Base-by-base conservation (phyloP, 2,888 invertebrate genomes). In the Dorcus parallelipipedus region DNA sequence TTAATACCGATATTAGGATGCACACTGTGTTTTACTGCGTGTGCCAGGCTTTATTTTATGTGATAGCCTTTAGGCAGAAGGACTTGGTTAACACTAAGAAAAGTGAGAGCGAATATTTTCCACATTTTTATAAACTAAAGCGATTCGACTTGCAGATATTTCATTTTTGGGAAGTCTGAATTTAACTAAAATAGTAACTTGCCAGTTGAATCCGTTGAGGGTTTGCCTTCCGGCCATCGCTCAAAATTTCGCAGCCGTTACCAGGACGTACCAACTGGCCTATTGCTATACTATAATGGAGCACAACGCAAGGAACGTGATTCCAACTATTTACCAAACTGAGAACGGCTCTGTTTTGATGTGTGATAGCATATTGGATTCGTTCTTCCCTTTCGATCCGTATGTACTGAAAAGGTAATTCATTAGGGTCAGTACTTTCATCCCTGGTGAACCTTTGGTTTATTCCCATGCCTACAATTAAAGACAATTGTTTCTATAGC, bases 201-300 rank as follows among this genome's bases (percentile, higher is more conserved):
- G 91, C 68, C 82, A 86, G 38, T 81, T 98, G 59, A 97, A 97
- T 79, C 98, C 98, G 0, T 81, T 98, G 17, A 84, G 89, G 54
- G 86, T 89, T 1, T 95, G 96, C 73, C 84, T 89, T 41, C 84
- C 87, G 0, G 86, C 88, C 1, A 88, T 95, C 10, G 88, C 88
- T 0, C 86, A 89, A 61, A 88, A 89, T 17, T 95, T 95, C 77
- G 89, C 93, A 0, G 86, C 89, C 0, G 86, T 93, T 1, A 90
- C 93, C 0, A 84, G 91, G 51, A 84, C 88, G 8, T 91, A 95
- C 75, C 96, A 97, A 73, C 81, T 97, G 53, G 94, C 91, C 0
- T 97, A 96, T 78, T 97, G 97, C 77, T 92, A 94, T 75, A 86
- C 93, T 0, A 86, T 96, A 49, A 87, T 97, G 41, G 95, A 97